Evolutionary conservation across 2,888 invertebrate species (phyloP).

Genomic region (Scaptomyza cyrtandrae): DNA sequence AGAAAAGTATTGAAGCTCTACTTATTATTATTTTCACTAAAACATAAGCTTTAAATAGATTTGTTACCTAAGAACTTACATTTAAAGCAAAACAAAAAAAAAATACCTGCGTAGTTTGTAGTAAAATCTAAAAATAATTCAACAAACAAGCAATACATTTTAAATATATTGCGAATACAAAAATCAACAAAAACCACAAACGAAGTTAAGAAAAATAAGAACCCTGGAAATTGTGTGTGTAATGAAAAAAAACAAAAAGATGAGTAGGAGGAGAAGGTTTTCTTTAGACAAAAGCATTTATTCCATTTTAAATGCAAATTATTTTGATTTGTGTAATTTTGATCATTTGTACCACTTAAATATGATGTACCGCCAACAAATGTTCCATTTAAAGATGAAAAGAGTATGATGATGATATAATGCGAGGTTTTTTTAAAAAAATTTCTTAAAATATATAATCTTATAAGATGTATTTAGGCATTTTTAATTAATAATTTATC

Average conservation of each 20-base stretch:
- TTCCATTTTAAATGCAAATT: conserved; percentile 77
- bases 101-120: conserved; percentile 50
- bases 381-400: conserved; percentile 73
- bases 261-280: conserved; percentile 47
- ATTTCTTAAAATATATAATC: conserved; percentile 29
- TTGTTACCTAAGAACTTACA: conserved; percentile 35
- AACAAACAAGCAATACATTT: conserved; percentile 50
- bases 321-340: conserved; percentile 55
- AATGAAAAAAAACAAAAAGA: conserved; percentile 12
- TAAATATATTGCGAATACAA: conserved; percentile 10
- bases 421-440: conserved; percentile 29
- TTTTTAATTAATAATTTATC: conserved; percentile 61
- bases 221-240: conserved; percentile 41
- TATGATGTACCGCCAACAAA: conserved; percentile 70
- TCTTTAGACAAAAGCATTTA: conserved; percentile 73
- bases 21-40: conserved; percentile 37
- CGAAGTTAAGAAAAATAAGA: conserved; percentile 15
- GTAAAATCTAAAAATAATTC: conserved; percentile 42
- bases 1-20: not conserved
- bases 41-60: conserved; percentile 48
- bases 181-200: not conserved
- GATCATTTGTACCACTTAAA: conserved; percentile 42
- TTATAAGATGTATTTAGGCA: conserved; percentile 74
- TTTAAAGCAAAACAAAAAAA: conserved; percentile 19
- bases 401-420: conserved; percentile 70